Base-by-base conservation (phyloP, 1,140 invertebrate genomes). In the Colletes latitarsis region DNA sequence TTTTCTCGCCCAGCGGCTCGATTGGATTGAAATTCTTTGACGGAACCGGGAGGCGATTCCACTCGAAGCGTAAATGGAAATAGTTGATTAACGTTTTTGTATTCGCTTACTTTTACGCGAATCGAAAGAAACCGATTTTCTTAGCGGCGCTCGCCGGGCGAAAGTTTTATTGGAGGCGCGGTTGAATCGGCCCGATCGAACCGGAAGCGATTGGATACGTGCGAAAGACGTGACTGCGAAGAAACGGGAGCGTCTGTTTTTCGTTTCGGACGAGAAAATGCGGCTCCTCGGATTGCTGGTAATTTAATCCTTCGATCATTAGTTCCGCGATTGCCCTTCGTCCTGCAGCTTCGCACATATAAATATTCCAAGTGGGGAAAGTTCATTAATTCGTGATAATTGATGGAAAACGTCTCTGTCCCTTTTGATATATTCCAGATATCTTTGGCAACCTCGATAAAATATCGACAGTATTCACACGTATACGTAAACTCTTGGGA, bases 1-100 rank as follows among this genome's bases (percentile, higher is more conserved):
- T 41, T 46, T 19, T 52, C 49, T 43, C 68, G n/a, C 14, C 41
- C 43, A 3, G 2, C 43, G 43, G 43, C 14, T 30, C 52, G 68
- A 77, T 64, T 79, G 60, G 49, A 73, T 79, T 64, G 77, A 79
- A 79, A 79, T 79, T 79, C 77, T 79, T 79, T 79, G 70, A 66
- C 49, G 52, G 52, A 43, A 49, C 15, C 4, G 14, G 57, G 8
- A 1, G 17, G 9, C 70, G 77, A 79, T 64, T 77, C 60, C n/a
- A 53, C 60, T 39, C 60, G n/a, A 12, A 57, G 70, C 77, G 77
- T 66, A 79, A 79, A 79, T 73, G 77, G 69, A 79, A 79, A 73
- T 57, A 64, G 69, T 79, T 79, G 77, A 79, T 79, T 79, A 79
- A 79, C 77, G 60, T 39, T 79, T 64, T 73, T 46, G 19, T 66